phyloP scores from a whole-genome alignment of 1,140 invertebrate species.

The Agrilus planipennis region DNA sequence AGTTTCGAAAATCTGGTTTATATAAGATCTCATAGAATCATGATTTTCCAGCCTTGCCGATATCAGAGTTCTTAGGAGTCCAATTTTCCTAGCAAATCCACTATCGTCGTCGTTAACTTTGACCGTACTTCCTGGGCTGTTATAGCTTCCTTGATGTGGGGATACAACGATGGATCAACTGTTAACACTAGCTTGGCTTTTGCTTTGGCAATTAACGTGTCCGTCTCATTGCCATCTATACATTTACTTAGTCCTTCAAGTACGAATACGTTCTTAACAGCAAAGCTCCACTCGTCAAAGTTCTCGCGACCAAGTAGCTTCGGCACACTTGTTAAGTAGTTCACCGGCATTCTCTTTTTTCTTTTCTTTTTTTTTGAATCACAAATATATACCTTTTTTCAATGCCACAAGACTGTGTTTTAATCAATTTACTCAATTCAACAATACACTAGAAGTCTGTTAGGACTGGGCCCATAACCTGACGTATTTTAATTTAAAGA shows the following conservation, averaged over 20 bases:
- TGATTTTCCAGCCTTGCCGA: conserved; percentile 23
- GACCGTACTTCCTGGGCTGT: conserved; percentile 23
- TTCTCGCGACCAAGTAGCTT: conserved; percentile 15
- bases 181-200: conserved; percentile 26
- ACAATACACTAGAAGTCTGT: too few relatives aligned
- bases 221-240: background rate
- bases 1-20: conserved; percentile 14
- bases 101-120: conserved; percentile 25
- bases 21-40: conserved; percentile 24
- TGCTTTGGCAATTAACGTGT: conserved; percentile 12
- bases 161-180: conserved; percentile 24
- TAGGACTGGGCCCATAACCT: background rate
- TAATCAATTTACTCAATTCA: too few relatives aligned
- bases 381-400: background rate
- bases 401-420: background rate
- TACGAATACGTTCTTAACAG: conserved; percentile 13
- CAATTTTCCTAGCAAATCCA: conserved; percentile 26
- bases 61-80: conserved; percentile 21
- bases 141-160: conserved; percentile 19
- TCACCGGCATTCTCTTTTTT: conserved; percentile 6
- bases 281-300: conserved; percentile 14
- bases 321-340: conserved; percentile 10
- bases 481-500: too few relatives aligned
- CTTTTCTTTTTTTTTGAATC: background rate
- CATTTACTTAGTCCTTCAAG: conserved; percentile 12